phyloP scores from a whole-genome alignment of 2,888 invertebrate species.

The Volucella inanis region DNA sequence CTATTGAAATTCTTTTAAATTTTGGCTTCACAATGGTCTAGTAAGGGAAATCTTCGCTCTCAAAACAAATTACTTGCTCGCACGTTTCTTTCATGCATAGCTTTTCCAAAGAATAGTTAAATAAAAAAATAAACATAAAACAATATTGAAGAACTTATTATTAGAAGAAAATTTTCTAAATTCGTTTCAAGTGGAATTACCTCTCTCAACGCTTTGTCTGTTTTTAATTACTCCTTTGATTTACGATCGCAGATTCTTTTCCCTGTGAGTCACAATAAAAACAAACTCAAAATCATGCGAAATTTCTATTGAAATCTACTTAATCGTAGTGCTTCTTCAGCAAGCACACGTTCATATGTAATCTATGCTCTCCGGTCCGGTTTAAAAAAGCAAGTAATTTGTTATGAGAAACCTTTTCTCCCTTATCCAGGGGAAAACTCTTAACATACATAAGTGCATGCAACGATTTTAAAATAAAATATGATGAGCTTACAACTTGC shows the following conservation, averaged over 20 bases:
- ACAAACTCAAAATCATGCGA: conserved; percentile 41
- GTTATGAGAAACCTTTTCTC: not conserved
- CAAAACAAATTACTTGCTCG: no score
- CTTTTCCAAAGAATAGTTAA: no score
- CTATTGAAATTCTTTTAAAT: no score
- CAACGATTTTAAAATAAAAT: conserved; percentile 37
- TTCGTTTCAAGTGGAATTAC: conserved; percentile 1
- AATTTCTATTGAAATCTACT: conserved; percentile 25
- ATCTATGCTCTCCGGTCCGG: not conserved
- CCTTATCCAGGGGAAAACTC: not conserved
- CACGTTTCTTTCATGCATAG: no score
- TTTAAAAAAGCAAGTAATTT: not conserved
- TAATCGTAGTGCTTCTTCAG: not conserved
- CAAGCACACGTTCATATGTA: conserved; percentile 3
- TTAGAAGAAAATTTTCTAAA: conserved; percentile 1
- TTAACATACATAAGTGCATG: conserved; percentile 8
- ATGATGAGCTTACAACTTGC: conserved; percentile 35
- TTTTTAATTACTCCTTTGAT: conserved; percentile 39
- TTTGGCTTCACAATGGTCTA: no score
- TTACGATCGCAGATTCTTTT: conserved; percentile 19
- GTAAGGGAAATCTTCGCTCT: no score
- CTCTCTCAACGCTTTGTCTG: not conserved
- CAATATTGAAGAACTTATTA: no score
- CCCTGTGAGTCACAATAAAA: conserved; percentile 4
- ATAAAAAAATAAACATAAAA: no score